Conservation (phyloP, 2,797 vertebrate species). For the Kryptolebias ocellatus region DNA sequence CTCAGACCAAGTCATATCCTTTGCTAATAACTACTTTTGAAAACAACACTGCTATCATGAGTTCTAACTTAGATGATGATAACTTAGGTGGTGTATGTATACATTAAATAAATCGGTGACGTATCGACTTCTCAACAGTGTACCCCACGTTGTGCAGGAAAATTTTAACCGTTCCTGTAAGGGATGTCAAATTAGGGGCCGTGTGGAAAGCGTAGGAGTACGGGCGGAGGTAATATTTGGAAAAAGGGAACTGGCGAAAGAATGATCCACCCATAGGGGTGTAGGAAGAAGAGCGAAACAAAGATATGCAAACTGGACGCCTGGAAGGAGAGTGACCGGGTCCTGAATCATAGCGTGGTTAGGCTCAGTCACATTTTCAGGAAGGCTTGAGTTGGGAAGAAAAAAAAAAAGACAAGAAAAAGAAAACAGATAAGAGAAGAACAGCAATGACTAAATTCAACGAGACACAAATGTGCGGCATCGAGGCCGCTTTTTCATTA, state of each 20-base stretch:
- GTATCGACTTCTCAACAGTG: too few species aligned
- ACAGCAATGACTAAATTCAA: conserved; percentile 19
- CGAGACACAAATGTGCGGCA: conserved; percentile 22
- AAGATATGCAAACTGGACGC: conserved; percentile 39
- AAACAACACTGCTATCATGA: conserved; percentile 31
- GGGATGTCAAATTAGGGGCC: too few species aligned
- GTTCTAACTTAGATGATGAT: conserved; percentile 36
- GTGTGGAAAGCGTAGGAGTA: too few species aligned
- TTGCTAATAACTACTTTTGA: conserved; percentile 20
- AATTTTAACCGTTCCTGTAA: too few species aligned
- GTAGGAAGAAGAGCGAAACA: conserved; percentile 16
- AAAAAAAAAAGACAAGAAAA: conserved; percentile 20
- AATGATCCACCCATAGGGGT: too few species aligned
- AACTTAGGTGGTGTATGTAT: too few species aligned
- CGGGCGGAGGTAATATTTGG: too few species aligned
- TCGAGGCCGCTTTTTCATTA: conserved; percentile 15
- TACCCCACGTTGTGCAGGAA: too few species aligned
- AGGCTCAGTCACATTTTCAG: conserved; percentile 35
- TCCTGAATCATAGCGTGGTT: conserved; percentile 24
- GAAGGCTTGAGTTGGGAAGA: conserved; percentile 6
- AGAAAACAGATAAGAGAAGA: background rate
- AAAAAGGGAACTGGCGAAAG: too few species aligned
- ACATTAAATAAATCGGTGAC: too few species aligned
- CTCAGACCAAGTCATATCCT: conserved; percentile 36
- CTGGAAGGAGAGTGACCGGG: conserved; percentile 26